Evolutionary conservation across 1,140 invertebrate species (phyloP), one percentile per base, ranked within the genome.

Genomic region (Magallana angulata): DNA sequence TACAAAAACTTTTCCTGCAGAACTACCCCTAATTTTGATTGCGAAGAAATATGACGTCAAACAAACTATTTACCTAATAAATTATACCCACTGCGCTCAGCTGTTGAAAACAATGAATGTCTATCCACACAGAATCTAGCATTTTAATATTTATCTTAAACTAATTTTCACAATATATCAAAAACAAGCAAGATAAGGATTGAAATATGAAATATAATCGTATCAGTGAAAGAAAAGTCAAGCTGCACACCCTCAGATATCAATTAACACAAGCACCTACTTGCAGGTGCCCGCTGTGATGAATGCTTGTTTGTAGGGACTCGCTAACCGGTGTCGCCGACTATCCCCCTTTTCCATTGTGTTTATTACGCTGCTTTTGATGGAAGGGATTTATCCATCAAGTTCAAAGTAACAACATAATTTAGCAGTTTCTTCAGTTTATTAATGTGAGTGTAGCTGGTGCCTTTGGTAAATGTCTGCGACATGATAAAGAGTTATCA

Each of bases 371-470:
- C 1, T 76, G 68, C 36, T 30, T 76, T 76, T 76, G 68, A 76
- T 76, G 36, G 36, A 12, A 30, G 36, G 36, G 36, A 76, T 76
- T 76, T 30, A 76, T 76, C 5, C 9, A 30, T 30, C 68, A 30
- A 76, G 68, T 76, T 76, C 68, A 76, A 76, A 76, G 68, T 30
- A 76, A 11, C 36, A 12, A 76, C 7, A 11, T 36, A 76, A 76
- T 30, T 76, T 76, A 76, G 68, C 24, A 76, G 68, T 76, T 76
- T 76, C 68, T 76, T 76, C 68, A 76, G 68, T 76, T 30, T 76
- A 76, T 76, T 76, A 76, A 76, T 76, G 68, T 12, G 9, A 76
- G 68, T 76, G 68, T 76, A 30, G 9, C 14, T 18, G 68, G 68
- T 76, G 68, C 68, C 36, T 76, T 8, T 12, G 3, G 18, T 30